Evolutionary conservation across 2,797 vertebrate genomes (phyloP).

Genomic region (Pangasius djambal): DNA sequence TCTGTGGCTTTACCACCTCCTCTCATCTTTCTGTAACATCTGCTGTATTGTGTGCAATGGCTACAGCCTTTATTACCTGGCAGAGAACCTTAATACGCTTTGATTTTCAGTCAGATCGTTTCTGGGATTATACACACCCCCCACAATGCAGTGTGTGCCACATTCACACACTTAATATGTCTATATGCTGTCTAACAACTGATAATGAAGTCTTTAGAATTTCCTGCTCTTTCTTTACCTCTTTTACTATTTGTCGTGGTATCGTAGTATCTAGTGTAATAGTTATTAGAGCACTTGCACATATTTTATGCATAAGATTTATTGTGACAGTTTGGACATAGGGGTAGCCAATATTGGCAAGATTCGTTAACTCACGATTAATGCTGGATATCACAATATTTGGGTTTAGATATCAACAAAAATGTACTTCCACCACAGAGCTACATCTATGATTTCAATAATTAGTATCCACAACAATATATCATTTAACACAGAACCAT

Average conservation of each 20-base stretch:
- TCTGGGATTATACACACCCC: not conserved
- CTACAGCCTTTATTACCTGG: slow-evolving; percentile 78
- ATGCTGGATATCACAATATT: not conserved
- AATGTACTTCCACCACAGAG: not conserved
- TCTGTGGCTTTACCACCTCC: slow-evolving; percentile 73
- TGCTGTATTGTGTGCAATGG: slow-evolving; percentile 82
- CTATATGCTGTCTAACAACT: not conserved
- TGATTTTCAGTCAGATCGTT: slow-evolving; percentile 48
- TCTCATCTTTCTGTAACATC: slow-evolving; percentile 83
- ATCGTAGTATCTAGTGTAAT: not conserved
- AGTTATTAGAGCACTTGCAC: not conserved
- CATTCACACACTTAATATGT: not conserved
- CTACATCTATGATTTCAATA: not conserved
- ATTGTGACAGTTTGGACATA: not conserved
- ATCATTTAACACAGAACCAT: not conserved
- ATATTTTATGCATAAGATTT: not conserved
- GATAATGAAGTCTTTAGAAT: not conserved
- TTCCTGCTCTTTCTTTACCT: not conserved
- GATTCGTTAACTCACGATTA: not conserved
- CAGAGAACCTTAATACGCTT: slow-evolving; percentile 74
- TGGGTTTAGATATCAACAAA: not conserved
- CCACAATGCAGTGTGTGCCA: slow-evolving; percentile 1
- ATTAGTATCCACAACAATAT: not conserved
- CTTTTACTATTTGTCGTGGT: not conserved
- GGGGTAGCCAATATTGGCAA: not conserved